phyloP scores from a whole-genome alignment of 53 echinoderm and acorn worm species.

The Zoroaster sp. region DNA sequence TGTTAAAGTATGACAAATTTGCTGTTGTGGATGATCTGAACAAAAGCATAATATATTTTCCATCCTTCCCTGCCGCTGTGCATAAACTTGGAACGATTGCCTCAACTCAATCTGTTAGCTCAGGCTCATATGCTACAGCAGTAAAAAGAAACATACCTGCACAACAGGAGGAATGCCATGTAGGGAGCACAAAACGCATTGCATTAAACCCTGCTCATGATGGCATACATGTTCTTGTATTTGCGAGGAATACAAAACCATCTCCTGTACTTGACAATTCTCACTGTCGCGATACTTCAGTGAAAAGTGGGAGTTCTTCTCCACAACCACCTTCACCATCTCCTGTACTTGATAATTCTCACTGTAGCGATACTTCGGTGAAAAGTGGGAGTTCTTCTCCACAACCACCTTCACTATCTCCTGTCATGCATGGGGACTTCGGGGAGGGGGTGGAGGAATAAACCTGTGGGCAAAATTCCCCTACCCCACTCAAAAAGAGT shows the following conservation, averaged over 20 bases:
- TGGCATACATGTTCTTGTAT: background rate
- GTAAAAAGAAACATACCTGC: background rate
- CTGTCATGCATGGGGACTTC: background rate
- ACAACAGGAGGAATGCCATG: background rate
- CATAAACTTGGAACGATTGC: background rate
- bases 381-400: background rate
- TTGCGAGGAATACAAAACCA: background rate
- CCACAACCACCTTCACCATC: background rate
- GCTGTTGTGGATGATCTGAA: constrained; percentile 27
- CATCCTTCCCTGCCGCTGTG: background rate
- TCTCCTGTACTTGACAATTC: background rate
- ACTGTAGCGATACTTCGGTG: background rate
- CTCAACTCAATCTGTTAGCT: background rate
- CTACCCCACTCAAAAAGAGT: no score
- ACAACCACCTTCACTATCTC: background rate
- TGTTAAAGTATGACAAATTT: background rate
- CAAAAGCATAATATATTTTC: background rate
- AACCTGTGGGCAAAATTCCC: no score
- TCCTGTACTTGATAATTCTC: background rate
- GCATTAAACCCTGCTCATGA: background rate
- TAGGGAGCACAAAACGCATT: background rate
- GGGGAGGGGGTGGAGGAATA: no score
- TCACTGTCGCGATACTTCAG: background rate
- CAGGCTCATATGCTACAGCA: background rate
- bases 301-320: background rate